Percentiles rank a stretch among this genome's conserved stretches.
Conservation (phyloP, 2,797 vertebrate species). For the Acanthiza pusilla region DNA sequence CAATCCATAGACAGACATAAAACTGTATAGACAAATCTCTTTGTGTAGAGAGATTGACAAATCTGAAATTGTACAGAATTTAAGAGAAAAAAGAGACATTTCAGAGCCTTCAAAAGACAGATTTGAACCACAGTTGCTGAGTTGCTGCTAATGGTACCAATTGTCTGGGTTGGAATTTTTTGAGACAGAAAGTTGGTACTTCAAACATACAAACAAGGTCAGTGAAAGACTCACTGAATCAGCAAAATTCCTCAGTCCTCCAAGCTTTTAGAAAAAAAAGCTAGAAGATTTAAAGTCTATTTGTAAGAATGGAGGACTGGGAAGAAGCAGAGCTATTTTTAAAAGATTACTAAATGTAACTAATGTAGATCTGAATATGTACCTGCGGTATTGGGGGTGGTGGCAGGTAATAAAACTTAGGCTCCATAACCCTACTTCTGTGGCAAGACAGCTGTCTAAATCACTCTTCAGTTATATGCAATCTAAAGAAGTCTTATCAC, state of each 20-base stretch:
- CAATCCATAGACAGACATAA: neutral
- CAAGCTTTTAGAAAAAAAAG: neutral
- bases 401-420: neutral
- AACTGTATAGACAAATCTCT: neutral
- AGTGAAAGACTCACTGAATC: constrained; percentile 16
- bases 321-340: neutral
- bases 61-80: neutral
- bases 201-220: constrained; percentile 19
- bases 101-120: neutral
- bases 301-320: neutral
- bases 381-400: neutral
- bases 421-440: neutral
- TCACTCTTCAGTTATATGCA: neutral
- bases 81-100: neutral
- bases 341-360: neutral
- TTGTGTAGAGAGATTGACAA: neutral
- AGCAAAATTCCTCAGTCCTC: neutral
- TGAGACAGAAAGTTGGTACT: neutral
- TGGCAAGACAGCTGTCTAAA: neutral
- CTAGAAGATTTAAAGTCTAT: neutral
- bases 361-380: neutral
- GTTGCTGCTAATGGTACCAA: neutral
- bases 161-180: neutral
- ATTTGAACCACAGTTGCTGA: constrained; percentile 11
- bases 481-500: neutral